These are phyloP conservation scores for Callaeas wilsoni DNA, from an alignment of 2,113 vertebrate genomes.

Conservation along the genomic window DNA sequence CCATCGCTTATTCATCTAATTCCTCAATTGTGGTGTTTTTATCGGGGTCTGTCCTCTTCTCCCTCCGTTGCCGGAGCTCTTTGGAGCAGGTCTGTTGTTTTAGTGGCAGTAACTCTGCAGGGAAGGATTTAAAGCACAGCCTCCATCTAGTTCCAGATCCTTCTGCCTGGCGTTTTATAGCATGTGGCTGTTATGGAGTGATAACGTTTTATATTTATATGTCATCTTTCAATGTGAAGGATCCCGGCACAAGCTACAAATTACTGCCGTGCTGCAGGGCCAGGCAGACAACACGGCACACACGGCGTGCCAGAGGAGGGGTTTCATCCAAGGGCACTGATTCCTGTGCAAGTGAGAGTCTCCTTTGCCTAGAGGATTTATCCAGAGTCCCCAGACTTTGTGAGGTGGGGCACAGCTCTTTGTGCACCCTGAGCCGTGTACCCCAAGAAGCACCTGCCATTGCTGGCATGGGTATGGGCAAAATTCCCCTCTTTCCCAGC, in stretches of 20 bases:
- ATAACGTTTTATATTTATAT: conserved; percentile 65
- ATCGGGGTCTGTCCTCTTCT: background rate
- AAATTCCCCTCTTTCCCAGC: background rate
- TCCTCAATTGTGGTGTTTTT: background rate
- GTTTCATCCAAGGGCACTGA: background rate
- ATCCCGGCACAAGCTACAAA: conserved; percentile 31
- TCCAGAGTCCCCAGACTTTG: background rate
- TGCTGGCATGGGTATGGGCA: rapidly evolving
- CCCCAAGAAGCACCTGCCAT: background rate
- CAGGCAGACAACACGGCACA: background rate
- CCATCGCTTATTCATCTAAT: background rate
- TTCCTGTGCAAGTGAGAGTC: background rate
- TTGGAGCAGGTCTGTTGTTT: conserved; percentile 16
- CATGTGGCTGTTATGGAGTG: conserved; percentile 64
- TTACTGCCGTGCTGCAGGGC: conserved; percentile 8
- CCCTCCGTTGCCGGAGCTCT: background rate
- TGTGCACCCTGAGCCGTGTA: rapidly evolving
- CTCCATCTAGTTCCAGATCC: conserved; percentile 52
- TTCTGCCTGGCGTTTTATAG: conserved; percentile 59
- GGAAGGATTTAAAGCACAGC: conserved; percentile 54
- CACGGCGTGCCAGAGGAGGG: background rate
- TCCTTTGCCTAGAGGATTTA: background rate
- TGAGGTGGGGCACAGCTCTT: background rate
- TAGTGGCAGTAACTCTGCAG: conserved; percentile 8
- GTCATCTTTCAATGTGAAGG: conserved; percentile 61